Evolutionary conservation across 2,888 invertebrate genomes (phyloP), one percentile per base, ranked within the genome.

Genomic region (Halictus ligatus): DNA sequence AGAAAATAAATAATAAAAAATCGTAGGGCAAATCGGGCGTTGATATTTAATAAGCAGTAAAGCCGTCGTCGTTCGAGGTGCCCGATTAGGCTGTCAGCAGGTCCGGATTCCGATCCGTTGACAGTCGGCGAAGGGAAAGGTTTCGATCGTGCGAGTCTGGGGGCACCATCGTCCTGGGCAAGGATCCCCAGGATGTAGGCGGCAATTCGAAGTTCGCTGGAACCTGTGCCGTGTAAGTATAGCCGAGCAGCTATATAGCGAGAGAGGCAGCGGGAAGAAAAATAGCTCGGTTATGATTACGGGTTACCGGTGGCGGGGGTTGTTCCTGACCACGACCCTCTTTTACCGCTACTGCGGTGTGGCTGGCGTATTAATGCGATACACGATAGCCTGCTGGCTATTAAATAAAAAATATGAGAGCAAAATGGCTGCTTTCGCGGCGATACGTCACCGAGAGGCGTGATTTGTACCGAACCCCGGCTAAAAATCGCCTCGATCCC

Each of bases 391-490:
- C 91, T 86, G 91, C 85, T 86, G 90, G 91, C 91, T 90, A 91
- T 91, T 91, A 91, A 91, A 91, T 90, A 90, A 91, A 91, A 91
- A 91, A 91, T 91, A 91, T 88, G 90, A 90, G 91, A 91, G 90
- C 90, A 91, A 91, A 91, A 91, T 91, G 90, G 90, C 90, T 88
- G 90, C 90, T 90, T 90, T 90, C 83, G 89, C 88, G 85, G 91
- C 90, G 89, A 90, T 90, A 91, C 90, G 90, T 90, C 91, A 90
- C 89, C 84, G 89, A 85, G 89, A 90, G 91, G 90, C 91, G 91
- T 90, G 91, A 90, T 90, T 90, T 89, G 84, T 89, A 87, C 87
- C 89, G 80, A 87, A 89, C 83, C 75, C 67, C 58, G 69, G 69
- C 78, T 75, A 83, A 89, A 89, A 88, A 84, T 88, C 83, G 80